These are phyloP conservation scores for Odiellus spinosus DNA, from an alignment of 2,888 invertebrate species.

Conservation along the genomic window DNA sequence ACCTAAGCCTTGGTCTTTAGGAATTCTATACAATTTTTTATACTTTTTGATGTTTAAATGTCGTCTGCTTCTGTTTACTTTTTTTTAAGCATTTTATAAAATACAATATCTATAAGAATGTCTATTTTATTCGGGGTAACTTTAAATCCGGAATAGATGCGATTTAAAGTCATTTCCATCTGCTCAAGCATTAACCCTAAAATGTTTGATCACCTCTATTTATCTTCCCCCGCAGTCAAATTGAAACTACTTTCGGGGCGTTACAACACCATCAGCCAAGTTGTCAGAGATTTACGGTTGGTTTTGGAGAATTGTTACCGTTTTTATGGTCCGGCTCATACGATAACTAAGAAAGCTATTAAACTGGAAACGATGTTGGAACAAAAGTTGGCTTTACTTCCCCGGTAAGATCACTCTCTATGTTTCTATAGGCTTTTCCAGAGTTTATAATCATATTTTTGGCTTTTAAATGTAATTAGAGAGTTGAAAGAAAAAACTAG, in stretches of 20 bases:
- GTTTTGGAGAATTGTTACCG: slow-evolving; percentile 38
- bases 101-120: too few relatives aligned
- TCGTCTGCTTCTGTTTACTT: too few relatives aligned
- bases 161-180: too few relatives aligned
- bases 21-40: too few relatives aligned
- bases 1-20: too few relatives aligned
- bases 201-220: too few relatives aligned
- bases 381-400: slow-evolving; percentile 32
- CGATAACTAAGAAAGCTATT: slow-evolving; percentile 32
- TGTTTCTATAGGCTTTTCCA: background rate
- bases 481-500: slow-evolving; percentile 29
- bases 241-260: slow-evolving; percentile 27
- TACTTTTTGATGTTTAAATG: too few relatives aligned
- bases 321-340: slow-evolving; percentile 34
- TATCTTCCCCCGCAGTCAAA: slow-evolving; percentile 28
- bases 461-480: slow-evolving; percentile 20
- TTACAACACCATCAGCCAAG: slow-evolving; percentile 32
- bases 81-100: too few relatives aligned
- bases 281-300: slow-evolving; percentile 34
- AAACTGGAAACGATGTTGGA: slow-evolving; percentile 35
- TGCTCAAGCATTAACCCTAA: too few relatives aligned
- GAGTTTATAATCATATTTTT: background rate
- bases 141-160: too few relatives aligned
- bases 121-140: too few relatives aligned
- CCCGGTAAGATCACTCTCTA: slow-evolving; percentile 26